Evolutionary conservation across 2,888 invertebrate species (phyloP), one percentile per base, ranked within the genome.

Genomic region (Meta bourneti): DNA sequence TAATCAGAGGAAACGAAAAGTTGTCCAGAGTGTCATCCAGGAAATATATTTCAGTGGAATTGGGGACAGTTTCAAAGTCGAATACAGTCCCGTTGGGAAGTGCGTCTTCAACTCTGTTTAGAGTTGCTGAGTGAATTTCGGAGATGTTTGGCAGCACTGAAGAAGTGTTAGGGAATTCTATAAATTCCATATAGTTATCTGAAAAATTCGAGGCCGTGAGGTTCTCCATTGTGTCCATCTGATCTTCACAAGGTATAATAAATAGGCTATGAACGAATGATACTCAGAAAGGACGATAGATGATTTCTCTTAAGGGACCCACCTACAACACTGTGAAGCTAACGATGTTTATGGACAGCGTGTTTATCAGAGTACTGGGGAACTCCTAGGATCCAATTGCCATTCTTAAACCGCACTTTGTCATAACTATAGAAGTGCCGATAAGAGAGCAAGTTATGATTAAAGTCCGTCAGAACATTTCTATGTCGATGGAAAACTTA

Each of bases 1-100:
- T 83, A 0, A 19, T 11, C 51, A 79, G 19, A 51, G 79, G 61
- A 20, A 79, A n/a, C 13, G 83, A 70, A 51, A 72, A 48, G 19
- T 83, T 83, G 7, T 52, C 79, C n/a, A 52, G 20, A 52, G 78
- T 86, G n/a, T 51, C 70, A 71, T 86, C 79, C 70, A 80, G 34
- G 80, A 79, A 88, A 54, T 88, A 88, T 1, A 80, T 13, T 34
- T 72, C 87, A 9, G 87, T 71, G 16, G 16, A 72, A 20, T 80
- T 88, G n/a, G 87, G 69, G 7, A 20, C 19, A 70, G 70, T 79
- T 49, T 19, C 61, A 9, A 74, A 48, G 48, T 74, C 61, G 7
- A 79, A 20, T 6, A 72, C 6, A 0, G 70, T 52, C 19, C 49
- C 51, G 51, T 78, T 77, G 51, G 19, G 69, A 11, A 19, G 11